These are phyloP conservation scores for Cyprinodon variegatus DNA, from an alignment of 2,113 vertebrate genomes.

Conservation along the genomic window DNA sequence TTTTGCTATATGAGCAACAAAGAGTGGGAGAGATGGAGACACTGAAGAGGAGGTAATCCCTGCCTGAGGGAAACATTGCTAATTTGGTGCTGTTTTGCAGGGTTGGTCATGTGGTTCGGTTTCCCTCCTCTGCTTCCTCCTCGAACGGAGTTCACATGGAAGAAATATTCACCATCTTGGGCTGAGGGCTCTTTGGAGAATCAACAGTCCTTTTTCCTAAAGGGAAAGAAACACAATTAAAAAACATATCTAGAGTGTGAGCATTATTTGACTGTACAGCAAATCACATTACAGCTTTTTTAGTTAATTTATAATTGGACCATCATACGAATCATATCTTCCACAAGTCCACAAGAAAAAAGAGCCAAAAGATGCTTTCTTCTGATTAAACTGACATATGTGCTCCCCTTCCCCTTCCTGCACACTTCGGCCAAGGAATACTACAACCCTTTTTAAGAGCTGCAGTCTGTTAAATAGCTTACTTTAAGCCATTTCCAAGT, in stretches of 20 bases:
- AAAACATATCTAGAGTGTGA: fast-evolving
- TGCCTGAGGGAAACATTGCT: slow-evolving; percentile 63
- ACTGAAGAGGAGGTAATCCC: slow-evolving; percentile 66
- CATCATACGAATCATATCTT: neutral
- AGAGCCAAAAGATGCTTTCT: no score
- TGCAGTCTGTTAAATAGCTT: neutral
- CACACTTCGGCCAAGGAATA: neutral
- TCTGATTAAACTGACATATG: neutral
- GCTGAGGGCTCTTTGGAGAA: slow-evolving; percentile 18
- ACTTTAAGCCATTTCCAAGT: no score
- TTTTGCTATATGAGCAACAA: slow-evolving; percentile 43
- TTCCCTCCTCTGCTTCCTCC: slow-evolving; percentile 29
- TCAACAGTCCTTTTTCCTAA: slow-evolving; percentile 28
- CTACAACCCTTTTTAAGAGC: neutral
- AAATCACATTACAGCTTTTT: neutral
- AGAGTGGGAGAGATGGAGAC: slow-evolving; percentile 53
- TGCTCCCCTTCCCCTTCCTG: neutral
- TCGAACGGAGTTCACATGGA: slow-evolving; percentile 28
- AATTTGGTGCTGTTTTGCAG: slow-evolving; percentile 46
- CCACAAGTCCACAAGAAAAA: no score
- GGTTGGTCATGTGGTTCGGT: slow-evolving; percentile 52
- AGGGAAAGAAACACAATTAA: slow-evolving; percentile 19
- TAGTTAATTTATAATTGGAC: neutral
- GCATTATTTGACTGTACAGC: neutral
- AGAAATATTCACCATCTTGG: slow-evolving; percentile 34